Evolutionary conservation across 2,113 vertebrate genomes (phyloP).

Genomic region (Choloepus hoffmanni): DNA sequence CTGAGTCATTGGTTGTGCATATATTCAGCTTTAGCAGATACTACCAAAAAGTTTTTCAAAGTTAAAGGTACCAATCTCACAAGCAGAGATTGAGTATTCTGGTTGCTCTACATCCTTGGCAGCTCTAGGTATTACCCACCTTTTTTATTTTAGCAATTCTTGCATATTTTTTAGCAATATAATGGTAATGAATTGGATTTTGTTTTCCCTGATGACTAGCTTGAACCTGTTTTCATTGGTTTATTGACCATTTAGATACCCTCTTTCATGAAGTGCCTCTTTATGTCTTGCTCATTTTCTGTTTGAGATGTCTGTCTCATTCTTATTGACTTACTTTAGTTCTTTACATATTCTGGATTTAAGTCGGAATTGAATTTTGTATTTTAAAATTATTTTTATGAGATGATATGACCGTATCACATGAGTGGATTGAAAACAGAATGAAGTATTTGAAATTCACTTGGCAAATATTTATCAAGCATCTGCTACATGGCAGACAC

Average conservation of each 20-base stretch:
- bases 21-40: background rate
- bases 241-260: background rate
- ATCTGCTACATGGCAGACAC: background rate
- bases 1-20: background rate
- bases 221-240: background rate
- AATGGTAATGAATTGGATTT: background rate
- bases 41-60: constrained; percentile 8
- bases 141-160: constrained; percentile 23
- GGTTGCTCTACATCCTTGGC: background rate
- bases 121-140: background rate
- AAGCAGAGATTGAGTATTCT: background rate
- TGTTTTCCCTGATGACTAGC: background rate
- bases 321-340: background rate
- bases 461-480: constrained; percentile 43
- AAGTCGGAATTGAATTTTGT: background rate
- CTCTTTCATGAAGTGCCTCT: background rate
- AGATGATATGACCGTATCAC: background rate
- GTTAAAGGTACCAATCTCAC: background rate
- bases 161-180: background rate
- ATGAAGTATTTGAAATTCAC: background rate
- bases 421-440: constrained; percentile 12
- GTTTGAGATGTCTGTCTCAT: background rate
- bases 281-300: background rate
- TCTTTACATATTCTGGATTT: background rate
- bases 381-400: constrained; percentile 28